Evolutionary conservation across 1,140 invertebrate genomes (phyloP).

Genomic region (Cryptotermes secundus): DNA sequence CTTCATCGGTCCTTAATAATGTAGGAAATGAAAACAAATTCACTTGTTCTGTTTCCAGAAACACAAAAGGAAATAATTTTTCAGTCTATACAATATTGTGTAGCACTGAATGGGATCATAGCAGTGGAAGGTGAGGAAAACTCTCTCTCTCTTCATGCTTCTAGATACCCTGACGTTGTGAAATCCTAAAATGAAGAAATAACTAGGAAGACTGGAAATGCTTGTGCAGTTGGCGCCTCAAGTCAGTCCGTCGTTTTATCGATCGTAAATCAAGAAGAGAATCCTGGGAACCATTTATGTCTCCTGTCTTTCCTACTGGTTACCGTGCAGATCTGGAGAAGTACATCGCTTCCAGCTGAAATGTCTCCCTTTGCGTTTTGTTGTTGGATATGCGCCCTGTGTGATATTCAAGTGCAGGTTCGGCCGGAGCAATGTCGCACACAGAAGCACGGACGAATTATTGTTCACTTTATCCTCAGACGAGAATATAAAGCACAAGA

Average conservation of each 20-base stretch:
- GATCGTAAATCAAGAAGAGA: slow-evolving; percentile 11
- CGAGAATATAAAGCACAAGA: no score
- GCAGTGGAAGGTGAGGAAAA: not conserved
- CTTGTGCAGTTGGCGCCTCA: not conserved
- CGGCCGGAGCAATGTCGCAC: not conserved
- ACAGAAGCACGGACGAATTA: not conserved
- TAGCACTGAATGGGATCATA: not conserved
- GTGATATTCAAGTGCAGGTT: not conserved
- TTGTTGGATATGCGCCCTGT: not conserved
- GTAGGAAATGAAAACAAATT: not conserved
- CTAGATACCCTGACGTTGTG: not conserved
- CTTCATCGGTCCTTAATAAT: no score
- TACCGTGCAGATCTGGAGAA: not conserved
- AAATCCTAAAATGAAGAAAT: not conserved
- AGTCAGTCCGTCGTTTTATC: slow-evolving; percentile 4
- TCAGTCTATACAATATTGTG: not conserved
- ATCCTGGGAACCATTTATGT: not conserved
- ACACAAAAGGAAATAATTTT: not conserved
- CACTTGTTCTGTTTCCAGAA: not conserved
- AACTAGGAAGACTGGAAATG: not conserved
- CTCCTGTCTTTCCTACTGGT: not conserved
- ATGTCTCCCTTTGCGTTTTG: not conserved
- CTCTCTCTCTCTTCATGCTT: not conserved
- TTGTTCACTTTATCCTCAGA: not conserved
- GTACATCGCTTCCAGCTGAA: not conserved